A percentile compares a stretch with the other conserved stretches of the same genome.
Conservation (phyloP, 2,888 invertebrate genomes). For the Crocallis elinguaria region DNA sequence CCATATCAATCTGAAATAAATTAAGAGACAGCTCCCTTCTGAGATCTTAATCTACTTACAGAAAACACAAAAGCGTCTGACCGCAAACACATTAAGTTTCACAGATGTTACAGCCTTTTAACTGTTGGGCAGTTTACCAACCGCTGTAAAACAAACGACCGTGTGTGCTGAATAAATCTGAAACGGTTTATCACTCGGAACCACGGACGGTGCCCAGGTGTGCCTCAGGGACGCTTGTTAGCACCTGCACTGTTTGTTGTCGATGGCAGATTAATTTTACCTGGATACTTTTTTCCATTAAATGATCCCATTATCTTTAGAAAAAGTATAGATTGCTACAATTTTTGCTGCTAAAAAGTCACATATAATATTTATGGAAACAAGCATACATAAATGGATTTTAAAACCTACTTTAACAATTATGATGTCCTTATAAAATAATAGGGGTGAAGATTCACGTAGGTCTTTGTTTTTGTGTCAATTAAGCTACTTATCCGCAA, state of each 20-base stretch:
- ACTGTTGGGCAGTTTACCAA: slow-evolving; percentile 56
- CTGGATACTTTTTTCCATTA: not conserved
- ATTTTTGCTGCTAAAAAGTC: not conserved
- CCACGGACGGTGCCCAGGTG: slow-evolving; percentile 49
- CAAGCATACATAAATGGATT: no score
- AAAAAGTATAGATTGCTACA: no score
- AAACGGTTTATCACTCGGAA: slow-evolving; percentile 70
- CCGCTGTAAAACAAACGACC: slow-evolving; percentile 67
- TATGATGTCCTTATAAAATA: no score
- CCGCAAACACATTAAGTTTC: slow-evolving; percentile 51
- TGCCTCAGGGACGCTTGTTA: slow-evolving; percentile 55
- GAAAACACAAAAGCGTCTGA: slow-evolving; percentile 41
- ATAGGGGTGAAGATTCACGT: no score
- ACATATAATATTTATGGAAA: not conserved
- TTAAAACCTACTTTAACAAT: no score
- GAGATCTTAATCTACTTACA: not conserved
- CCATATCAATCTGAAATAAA: not conserved
- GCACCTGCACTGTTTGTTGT: slow-evolving; percentile 44
- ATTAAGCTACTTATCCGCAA: no score
- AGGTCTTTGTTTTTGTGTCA: no score
- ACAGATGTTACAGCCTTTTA: slow-evolving; percentile 61
- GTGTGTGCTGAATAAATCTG: slow-evolving; percentile 69
- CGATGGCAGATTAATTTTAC: slow-evolving; percentile 24
- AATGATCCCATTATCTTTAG: not conserved
- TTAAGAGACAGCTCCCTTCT: not conserved